Base-by-base conservation (phyloP, 2,797 vertebrate genomes). In the Leptodactylus fallax region DNA sequence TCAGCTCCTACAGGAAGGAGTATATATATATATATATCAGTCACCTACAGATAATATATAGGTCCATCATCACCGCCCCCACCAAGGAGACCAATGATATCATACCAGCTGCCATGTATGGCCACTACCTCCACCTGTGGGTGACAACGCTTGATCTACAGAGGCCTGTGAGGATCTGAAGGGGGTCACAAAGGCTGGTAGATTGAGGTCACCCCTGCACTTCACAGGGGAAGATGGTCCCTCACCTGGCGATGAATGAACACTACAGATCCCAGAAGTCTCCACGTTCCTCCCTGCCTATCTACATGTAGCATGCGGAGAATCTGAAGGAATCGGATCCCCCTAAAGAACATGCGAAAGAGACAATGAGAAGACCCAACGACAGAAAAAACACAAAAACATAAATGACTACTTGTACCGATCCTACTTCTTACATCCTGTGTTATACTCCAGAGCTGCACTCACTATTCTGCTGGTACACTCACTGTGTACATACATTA, bases 221-320 rank as follows among this genome's bases (percentile, higher is more conserved):
- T 9, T n/a, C 60, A 25, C n/a, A 14, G n/a, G 11, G 63, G 3
- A 67, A 23, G 4, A 14, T 7, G 16, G 12, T 13, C 6, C 27
- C 81, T 51, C 91, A 97, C 97, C 96, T 98, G 97, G 51, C 97
- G 94, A 92, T 97, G 97, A 89, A 97, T 97, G 88, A 97, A 97
- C 84, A 97, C 96, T 81, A 98, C 97, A 27, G 97, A 97, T 81
- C 97, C 96, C 90, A 98, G 92, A 0, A 98, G 96, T 36, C 96
- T 94, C 97, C 97, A 98, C 0, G 96, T 97, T 91, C 97, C 97
- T 47, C 97, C 97, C 90, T 98, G 97, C 3, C 96, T 95, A 88
- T 98, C 97, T 58, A 97, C 97, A 10, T 98, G 97, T 1, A 98
- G 93, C 97, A 98, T 97, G 36, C 96, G 96, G 45, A 97, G 93